Evolutionary conservation across 2,797 vertebrate genomes (phyloP).

Genomic region (Myripristis murdjan): DNA sequence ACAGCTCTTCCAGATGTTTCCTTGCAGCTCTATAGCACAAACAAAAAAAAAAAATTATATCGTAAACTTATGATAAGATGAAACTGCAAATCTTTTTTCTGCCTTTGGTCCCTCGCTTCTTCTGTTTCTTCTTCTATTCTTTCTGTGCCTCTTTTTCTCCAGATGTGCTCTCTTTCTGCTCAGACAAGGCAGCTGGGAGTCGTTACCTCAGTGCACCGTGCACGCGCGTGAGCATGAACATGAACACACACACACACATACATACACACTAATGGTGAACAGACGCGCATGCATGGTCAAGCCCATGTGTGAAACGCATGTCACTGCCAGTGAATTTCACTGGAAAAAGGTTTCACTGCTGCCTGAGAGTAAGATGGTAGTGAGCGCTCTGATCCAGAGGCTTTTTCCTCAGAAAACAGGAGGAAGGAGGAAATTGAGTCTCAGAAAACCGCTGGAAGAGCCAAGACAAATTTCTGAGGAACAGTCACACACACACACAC

Average conservation of each 20-base stretch:
- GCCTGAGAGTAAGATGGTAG: constrained; percentile 12
- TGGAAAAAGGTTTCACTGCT: constrained; percentile 40
- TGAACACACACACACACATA: constrained; percentile 23
- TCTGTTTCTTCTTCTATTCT: constrained; percentile 39
- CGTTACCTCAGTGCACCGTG: constrained; percentile 62
- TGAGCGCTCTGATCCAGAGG: constrained; percentile 1
- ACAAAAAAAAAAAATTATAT: constrained; percentile 34
- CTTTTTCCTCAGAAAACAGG: constrained; percentile 28
- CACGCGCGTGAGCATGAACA: constrained; percentile 18
- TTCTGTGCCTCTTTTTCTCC: constrained; percentile 48
- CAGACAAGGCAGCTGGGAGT: constrained; percentile 82
- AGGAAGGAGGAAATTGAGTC: constrained; percentile 53
- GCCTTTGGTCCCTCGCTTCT: too few relatives aligned
- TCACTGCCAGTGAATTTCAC: constrained; percentile 44
- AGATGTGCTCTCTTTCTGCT: constrained; percentile 80
- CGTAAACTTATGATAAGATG: constrained; percentile 51
- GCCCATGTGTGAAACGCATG: constrained; percentile 39
- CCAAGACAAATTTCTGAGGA: constrained; percentile 68
- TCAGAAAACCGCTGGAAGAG: constrained; percentile 40
- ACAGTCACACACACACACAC: constrained; percentile 1
- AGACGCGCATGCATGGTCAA: constrained; percentile 14
- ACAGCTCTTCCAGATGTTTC: constrained; percentile 24
- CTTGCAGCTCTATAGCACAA: constrained; percentile 4
- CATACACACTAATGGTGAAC: not conserved
- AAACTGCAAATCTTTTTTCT: too few relatives aligned